phyloP scores from a whole-genome alignment of 2,797 vertebrate genomes.

The Anguilla megastoma region DNA sequence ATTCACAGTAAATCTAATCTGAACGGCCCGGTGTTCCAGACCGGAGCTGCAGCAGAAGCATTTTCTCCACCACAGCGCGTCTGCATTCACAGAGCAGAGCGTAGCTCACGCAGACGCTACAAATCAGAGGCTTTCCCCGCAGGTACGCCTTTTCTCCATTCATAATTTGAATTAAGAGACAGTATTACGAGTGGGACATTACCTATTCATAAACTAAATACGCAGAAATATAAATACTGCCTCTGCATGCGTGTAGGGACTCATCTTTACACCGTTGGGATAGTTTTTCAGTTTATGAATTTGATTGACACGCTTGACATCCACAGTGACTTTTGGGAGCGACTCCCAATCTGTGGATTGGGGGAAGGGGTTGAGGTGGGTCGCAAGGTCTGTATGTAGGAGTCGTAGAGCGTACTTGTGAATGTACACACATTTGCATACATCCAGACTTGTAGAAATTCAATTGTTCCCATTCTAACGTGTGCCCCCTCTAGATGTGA shows the following conservation, averaged over 20 bases:
- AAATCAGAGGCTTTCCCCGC: not conserved
- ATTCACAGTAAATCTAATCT: constrained; percentile 25
- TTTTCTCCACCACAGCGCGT: not conserved
- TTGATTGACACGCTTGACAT: not conserved
- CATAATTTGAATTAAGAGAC: not conserved
- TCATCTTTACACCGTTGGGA: not conserved
- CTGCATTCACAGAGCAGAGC: not conserved
- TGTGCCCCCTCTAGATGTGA: not conserved
- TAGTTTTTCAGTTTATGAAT: not conserved
- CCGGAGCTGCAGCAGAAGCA: not conserved
- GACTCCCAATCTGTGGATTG: not conserved
- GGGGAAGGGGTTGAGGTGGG: not conserved
- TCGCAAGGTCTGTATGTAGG: not conserved
- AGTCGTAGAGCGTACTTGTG: not conserved
- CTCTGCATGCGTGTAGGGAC: not conserved
- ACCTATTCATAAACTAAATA: not conserved
- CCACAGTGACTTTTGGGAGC: not conserved
- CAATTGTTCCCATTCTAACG: not conserved
- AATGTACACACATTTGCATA: not conserved
- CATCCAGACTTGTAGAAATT: not conserved
- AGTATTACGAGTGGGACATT: not conserved
- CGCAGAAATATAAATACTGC: not conserved
- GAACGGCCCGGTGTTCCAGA: constrained; percentile 15
- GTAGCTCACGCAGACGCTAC: not conserved
- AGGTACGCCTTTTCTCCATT: not conserved